Evolutionary conservation across 2,888 invertebrate genomes (phyloP).

Genomic region (Synergus laeviventris): DNA sequence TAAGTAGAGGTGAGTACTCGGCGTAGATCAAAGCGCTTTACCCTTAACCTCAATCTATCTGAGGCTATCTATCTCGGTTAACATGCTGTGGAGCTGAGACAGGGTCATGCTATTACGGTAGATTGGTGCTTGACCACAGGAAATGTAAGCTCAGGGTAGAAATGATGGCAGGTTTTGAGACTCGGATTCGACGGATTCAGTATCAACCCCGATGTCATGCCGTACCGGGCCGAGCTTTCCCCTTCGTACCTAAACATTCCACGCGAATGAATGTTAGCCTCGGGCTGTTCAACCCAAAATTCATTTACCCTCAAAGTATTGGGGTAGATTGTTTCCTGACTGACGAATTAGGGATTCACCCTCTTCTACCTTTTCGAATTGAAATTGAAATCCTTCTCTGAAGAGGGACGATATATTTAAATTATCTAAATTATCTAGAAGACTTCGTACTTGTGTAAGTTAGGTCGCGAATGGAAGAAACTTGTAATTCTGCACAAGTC

Average conservation of each 20-base stretch:
- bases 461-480: neutral
- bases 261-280: slow-evolving; percentile 26
- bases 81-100: slow-evolving; percentile 29
- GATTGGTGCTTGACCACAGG: slow-evolving; percentile 38
- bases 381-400: slow-evolving; percentile 24
- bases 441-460: neutral
- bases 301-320: slow-evolving; percentile 37
- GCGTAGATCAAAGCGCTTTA: slow-evolving; percentile 38
- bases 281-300: slow-evolving; percentile 32
- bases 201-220: neutral
- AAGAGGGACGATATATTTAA: neutral
- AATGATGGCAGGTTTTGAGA: slow-evolving; percentile 33
- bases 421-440: neutral
- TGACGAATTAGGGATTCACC: slow-evolving; percentile 36
- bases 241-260: slow-evolving; percentile 3
- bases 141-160: slow-evolving; percentile 35
- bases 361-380: slow-evolving; percentile 13
- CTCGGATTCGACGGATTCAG: slow-evolving; percentile 18
- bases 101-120: slow-evolving; percentile 38
- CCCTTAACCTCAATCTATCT: slow-evolving; percentile 40
- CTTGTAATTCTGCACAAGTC: neutral
- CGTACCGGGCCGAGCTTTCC: neutral
- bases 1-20: slow-evolving; percentile 28
- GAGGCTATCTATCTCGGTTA: slow-evolving; percentile 39
- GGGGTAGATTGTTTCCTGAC: slow-evolving; percentile 35